Evolutionary conservation across 2,113 vertebrate species (phyloP).

Genomic region (Corythornis vintsioides): DNA sequence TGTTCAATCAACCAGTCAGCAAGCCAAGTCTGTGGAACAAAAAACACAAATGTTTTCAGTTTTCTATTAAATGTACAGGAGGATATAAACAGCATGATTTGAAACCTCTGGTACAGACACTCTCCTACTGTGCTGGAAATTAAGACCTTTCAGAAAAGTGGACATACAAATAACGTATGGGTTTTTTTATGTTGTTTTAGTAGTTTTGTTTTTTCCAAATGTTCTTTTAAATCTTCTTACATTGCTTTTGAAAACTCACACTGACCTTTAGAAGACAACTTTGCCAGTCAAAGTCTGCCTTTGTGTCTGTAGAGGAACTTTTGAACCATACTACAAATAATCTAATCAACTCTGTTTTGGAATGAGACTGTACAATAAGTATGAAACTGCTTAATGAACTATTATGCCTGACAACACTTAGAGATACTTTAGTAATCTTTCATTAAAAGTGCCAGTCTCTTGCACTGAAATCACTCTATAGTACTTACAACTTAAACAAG

Average conservation of each 20-base stretch:
- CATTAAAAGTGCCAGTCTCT: background rate
- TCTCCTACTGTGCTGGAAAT: background rate
- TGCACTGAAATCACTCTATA: background rate
- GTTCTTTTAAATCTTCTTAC: background rate
- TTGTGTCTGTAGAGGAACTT: background rate
- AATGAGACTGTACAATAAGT: background rate
- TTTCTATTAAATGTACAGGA: background rate
- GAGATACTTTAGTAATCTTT: background rate
- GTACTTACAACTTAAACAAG: background rate
- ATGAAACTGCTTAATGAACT: background rate
- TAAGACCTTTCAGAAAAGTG: background rate
- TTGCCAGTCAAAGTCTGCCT: background rate
- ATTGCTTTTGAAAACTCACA: background rate
- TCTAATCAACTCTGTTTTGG: background rate
- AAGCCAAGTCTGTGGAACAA: conserved; percentile 85
- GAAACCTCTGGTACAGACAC: background rate
- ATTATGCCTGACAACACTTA: background rate
- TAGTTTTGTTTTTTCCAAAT: background rate
- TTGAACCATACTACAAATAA: background rate
- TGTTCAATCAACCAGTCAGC: conserved; percentile 92
- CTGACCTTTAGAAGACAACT: background rate
- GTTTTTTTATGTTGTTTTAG: too few species aligned
- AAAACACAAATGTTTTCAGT: background rate
- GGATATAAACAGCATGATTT: background rate
- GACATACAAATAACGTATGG: background rate